Evolutionary conservation across 2,113 vertebrate species (phyloP).

Genomic region (Oophaga pumilio): DNA sequence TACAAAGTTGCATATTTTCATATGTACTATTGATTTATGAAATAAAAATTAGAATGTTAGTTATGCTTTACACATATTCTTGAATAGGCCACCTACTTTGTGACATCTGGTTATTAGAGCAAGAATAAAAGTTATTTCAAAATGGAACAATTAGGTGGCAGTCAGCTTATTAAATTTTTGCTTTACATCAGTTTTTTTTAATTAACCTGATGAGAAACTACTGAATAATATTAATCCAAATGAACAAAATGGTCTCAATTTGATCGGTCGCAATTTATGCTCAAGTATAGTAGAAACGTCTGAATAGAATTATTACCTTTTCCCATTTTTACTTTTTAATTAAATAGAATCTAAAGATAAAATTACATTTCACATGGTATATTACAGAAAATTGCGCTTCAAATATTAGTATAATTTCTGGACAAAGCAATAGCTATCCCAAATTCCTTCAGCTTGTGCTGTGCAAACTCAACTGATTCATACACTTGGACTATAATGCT

Average conservation of each 20-base stretch:
- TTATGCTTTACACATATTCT: no score
- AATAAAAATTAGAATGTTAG: no score
- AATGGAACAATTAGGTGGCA: slow-evolving; percentile 46
- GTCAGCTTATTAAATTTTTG: slow-evolving; percentile 47
- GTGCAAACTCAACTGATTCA: background rate
- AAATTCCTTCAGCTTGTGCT: background rate
- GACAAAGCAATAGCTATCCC: background rate
- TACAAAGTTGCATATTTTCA: no score
- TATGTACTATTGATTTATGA: no score
- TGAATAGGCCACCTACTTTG: background rate
- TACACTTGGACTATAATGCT: no score
- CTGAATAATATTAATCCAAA: slow-evolving; percentile 41
- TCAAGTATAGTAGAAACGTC: slow-evolving; percentile 1
- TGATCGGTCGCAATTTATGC: slow-evolving; percentile 20
- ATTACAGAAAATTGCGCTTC: background rate
- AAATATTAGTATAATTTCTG: background rate
- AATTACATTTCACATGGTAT: background rate
- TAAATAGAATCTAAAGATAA: slow-evolving; percentile 10
- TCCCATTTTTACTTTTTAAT: slow-evolving; percentile 16
- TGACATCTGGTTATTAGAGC: slow-evolving; percentile 35
- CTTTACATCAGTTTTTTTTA: slow-evolving; percentile 44
- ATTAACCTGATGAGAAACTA: slow-evolving; percentile 36
- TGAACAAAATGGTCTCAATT: slow-evolving; percentile 31
- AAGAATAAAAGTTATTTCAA: slow-evolving; percentile 37
- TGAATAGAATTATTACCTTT: slow-evolving; percentile 17